Conservation (phyloP, 1,140 invertebrate species). For the Watersipora subatra region DNA sequence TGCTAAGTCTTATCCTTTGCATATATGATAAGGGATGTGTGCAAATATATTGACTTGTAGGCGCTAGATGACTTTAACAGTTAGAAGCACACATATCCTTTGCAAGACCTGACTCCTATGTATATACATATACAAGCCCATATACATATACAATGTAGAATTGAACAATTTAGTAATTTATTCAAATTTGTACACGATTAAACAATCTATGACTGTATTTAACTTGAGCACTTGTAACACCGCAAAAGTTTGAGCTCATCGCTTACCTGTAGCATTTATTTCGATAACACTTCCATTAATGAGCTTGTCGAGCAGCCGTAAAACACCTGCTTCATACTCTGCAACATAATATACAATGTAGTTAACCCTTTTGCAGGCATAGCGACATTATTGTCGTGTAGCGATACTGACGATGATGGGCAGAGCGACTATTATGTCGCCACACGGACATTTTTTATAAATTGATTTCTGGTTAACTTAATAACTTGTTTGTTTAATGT, state of each 20-base stretch:
- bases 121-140: too few species aligned
- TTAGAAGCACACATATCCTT: background rate
- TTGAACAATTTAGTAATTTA: too few species aligned
- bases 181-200: too few species aligned
- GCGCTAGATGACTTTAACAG: background rate
- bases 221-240: too few species aligned
- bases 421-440: background rate
- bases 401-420: background rate
- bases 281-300: conserved; percentile 84
- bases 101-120: too few species aligned
- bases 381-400: background rate
- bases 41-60: too few species aligned
- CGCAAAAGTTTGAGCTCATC: conserved; percentile 3
- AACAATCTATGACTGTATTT: too few species aligned
- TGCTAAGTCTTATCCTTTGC: too few species aligned
- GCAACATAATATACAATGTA: conserved; percentile 19
- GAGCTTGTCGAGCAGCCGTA: conserved; percentile 76
- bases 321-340: conserved; percentile 83
- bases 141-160: too few species aligned
- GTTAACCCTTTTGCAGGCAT: background rate
- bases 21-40: too few species aligned
- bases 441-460: background rate
- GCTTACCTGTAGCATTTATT: conserved; percentile 70
- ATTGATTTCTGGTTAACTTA: too few species aligned
- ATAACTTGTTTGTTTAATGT: too few species aligned